Evolutionary conservation across 2,797 vertebrate genomes (phyloP).

Genomic region (Chiroxiphia lanceolata): DNA sequence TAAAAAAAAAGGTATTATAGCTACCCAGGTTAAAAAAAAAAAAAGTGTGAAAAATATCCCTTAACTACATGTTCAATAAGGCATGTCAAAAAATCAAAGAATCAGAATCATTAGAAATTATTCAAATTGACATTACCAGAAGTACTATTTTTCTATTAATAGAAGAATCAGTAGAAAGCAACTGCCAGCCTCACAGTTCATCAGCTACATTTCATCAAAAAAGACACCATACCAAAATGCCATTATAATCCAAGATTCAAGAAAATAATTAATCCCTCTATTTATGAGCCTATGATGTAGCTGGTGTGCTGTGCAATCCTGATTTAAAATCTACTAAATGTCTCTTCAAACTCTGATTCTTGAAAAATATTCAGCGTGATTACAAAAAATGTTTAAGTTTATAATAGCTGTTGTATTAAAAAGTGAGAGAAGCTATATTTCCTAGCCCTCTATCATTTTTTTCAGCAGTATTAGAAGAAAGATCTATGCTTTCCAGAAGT

Average conservation of each 20-base stretch:
- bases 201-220: slow-evolving; percentile 52
- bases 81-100: slow-evolving; percentile 43
- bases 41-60: neutral
- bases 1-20: neutral
- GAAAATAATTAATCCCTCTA: slow-evolving; percentile 11
- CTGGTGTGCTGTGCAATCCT: neutral
- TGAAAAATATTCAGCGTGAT: neutral
- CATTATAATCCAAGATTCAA: slow-evolving; percentile 44
- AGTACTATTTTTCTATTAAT: slow-evolving; percentile 52
- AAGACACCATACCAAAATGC: neutral
- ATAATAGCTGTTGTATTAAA: neutral
- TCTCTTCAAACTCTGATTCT: slow-evolving; percentile 21
- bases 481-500: neutral
- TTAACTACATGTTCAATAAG: slow-evolving; percentile 40
- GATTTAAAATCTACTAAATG: slow-evolving; percentile 26
- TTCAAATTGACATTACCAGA: slow-evolving; percentile 52
- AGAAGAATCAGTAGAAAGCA: slow-evolving; percentile 55
- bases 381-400: neutral
- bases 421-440: neutral
- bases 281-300: slow-evolving; percentile 1
- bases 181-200: slow-evolving; percentile 5
- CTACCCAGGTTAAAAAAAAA: neutral
- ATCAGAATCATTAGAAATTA: slow-evolving; percentile 41
- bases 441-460: neutral
- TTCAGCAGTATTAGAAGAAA: neutral